phyloP scores from a whole-genome alignment of 2,113 vertebrate genomes.

The Myiopsitta monachus region DNA sequence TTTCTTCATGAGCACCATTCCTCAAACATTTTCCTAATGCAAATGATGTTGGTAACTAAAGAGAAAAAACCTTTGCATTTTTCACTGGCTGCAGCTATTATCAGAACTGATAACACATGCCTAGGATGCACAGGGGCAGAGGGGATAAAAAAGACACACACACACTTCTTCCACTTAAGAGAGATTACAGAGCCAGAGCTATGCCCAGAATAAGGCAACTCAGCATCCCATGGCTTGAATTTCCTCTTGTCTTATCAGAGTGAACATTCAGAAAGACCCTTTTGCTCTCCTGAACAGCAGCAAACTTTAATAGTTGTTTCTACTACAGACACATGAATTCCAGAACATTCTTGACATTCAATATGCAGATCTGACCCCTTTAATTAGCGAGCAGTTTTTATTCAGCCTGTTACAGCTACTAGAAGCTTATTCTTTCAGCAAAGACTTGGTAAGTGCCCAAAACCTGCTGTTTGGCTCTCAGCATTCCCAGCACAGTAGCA shows the following conservation, averaged over 20 bases:
- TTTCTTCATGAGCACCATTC: background rate
- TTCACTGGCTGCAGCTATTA: background rate
- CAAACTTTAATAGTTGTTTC: background rate
- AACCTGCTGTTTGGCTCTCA: background rate
- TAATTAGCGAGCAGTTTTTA: background rate
- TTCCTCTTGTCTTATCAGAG: background rate
- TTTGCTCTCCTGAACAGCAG: background rate
- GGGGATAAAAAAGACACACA: background rate
- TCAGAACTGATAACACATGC: background rate
- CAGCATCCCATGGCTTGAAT: background rate
- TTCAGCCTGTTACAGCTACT: background rate
- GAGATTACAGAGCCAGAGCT: background rate
- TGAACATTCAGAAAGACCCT: background rate
- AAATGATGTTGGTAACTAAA: background rate
- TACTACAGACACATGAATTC: background rate
- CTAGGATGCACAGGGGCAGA: background rate
- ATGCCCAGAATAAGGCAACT: background rate
- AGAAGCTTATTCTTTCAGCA: conserved; percentile 22
- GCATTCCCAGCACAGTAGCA: background rate
- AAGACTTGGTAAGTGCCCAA: conserved; percentile 5
- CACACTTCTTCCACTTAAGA: background rate
- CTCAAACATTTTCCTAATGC: background rate
- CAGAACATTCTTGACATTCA: conserved; percentile 12
- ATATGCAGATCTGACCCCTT: background rate
- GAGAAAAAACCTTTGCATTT: conserved; percentile 18